phyloP scores from a whole-genome alignment of 2,113 vertebrate species.

The Tursiops truncatus region DNA sequence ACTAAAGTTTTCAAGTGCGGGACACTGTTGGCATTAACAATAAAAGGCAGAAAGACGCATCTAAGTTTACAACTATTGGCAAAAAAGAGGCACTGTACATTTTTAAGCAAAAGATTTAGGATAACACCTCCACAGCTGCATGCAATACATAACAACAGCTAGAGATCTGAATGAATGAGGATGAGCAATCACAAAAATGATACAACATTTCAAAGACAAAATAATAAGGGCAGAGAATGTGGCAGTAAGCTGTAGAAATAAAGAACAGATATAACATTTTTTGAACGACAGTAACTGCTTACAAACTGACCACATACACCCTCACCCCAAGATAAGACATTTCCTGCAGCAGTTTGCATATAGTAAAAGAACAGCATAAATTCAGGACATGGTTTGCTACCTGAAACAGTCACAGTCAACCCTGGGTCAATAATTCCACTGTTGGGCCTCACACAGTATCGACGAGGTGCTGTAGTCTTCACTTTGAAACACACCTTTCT shows the following conservation, averaged over 20 bases:
- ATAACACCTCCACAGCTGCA: not conserved
- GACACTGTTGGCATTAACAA: not conserved
- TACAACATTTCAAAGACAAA: constrained; percentile 17
- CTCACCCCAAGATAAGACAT: not conserved
- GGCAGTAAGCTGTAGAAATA: not conserved
- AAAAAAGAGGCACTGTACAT: not conserved
- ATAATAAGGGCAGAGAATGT: not conserved
- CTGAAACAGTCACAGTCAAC: constrained; percentile 92
- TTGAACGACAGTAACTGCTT: not conserved
- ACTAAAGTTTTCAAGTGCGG: not conserved
- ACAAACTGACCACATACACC: not conserved
- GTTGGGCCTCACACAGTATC: constrained; percentile 99
- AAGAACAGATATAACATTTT: not conserved
- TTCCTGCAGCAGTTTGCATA: not conserved
- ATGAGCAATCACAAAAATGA: not conserved
- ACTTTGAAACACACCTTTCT: constrained; percentile 99
- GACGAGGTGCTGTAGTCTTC: constrained; percentile 98
- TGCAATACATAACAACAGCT: not conserved
- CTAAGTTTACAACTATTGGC: not conserved
- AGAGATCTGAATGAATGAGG: not conserved
- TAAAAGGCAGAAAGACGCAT: not conserved
- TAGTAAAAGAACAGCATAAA: not conserved
- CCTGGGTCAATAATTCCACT: constrained; percentile 96
- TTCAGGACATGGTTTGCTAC: constrained; percentile 77
- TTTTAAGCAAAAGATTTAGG: constrained; percentile 21